Conservation (phyloP, 2,797 vertebrate genomes). For the Oreonectes daqikongensis region DNA sequence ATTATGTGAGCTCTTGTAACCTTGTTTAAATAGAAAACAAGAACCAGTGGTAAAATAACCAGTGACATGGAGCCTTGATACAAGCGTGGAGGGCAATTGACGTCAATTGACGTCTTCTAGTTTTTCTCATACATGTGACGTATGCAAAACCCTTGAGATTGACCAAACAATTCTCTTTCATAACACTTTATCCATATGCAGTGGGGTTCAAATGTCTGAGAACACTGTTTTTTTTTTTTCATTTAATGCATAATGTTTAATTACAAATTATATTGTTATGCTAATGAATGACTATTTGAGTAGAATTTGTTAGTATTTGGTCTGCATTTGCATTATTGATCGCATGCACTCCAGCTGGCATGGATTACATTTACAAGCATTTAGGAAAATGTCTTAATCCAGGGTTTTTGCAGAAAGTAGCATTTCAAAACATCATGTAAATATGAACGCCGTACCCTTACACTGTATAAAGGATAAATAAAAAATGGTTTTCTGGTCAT, state of each 20-base stretch:
- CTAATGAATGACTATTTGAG: background rate
- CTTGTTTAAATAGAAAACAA: conserved; percentile 74
- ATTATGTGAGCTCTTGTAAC: conserved; percentile 67
- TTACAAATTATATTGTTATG: background rate
- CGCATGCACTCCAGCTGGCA: background rate
- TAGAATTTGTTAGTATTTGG: background rate
- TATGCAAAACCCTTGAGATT: conserved; percentile 83
- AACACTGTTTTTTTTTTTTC: background rate
- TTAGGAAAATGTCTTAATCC: background rate
- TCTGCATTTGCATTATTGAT: background rate
- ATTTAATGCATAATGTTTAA: background rate
- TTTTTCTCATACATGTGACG: conserved; percentile 85
- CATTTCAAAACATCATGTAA: background rate
- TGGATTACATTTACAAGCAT: background rate
- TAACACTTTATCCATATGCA: conserved; percentile 46
- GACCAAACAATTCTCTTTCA: conserved; percentile 73
- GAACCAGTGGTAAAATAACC: conserved; percentile 78
- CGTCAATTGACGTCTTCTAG: conserved; percentile 78
- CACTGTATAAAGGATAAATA: background rate
- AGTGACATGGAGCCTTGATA: conserved; percentile 77
- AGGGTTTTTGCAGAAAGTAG: background rate
- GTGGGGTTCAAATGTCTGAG: conserved; percentile 33
- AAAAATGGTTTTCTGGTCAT: no score
- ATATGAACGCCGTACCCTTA: background rate
- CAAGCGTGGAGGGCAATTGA: conserved; percentile 74